Evolutionary conservation across 2,113 vertebrate species (phyloP), one percentile per base, ranked within the genome.

Genomic region (Cyphomyrus discorhynchus): DNA sequence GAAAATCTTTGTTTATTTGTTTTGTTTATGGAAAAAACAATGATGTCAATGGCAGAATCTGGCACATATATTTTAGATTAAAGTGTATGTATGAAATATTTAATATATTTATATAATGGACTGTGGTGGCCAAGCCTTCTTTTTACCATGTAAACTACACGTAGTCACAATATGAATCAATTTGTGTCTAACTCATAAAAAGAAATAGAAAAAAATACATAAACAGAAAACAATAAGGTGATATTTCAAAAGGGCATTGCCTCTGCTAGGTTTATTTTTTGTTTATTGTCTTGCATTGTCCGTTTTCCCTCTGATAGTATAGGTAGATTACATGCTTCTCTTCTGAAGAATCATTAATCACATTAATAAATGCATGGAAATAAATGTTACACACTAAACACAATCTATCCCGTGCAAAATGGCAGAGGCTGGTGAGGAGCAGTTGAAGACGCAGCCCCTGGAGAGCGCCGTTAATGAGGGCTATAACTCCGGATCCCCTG

Each of bases 401-500:
- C 35, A 80, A 80, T 42, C 17, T 39, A 5, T 39, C 31, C 74
- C 31, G 42, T 77, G 35, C 31, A 0, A 42, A 39, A 39, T 39
- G 70, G 62, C n/a, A 66, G 62, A 31, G n/a, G n/a, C 8, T 13
- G 62, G n/a, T 13, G 62, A 70, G 62, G 62, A 70, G 62, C 9
- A 27, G n/a, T 13, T 70, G 10, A 31, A 70, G 77, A 45, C 0
- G 42, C 35, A 45, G 35, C 77, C 15, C 17, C 31, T 19, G 31
- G 15, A 82, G 8, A 82, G 39, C 77, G 5, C 6, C 24, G 5
- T 21, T 31, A 31, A 9, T 88, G 45, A 31, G 24, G 3, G 7
- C 24, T 45, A 82, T 80, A 82, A 11, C 49, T 83, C 42, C 10
- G 92, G 74, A 94, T 91, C 90, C 91, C 90, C 90, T 91, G 91